Evolutionary conservation across 2,797 vertebrate genomes (phyloP).

Genomic region (Nyctibius grandis): DNA sequence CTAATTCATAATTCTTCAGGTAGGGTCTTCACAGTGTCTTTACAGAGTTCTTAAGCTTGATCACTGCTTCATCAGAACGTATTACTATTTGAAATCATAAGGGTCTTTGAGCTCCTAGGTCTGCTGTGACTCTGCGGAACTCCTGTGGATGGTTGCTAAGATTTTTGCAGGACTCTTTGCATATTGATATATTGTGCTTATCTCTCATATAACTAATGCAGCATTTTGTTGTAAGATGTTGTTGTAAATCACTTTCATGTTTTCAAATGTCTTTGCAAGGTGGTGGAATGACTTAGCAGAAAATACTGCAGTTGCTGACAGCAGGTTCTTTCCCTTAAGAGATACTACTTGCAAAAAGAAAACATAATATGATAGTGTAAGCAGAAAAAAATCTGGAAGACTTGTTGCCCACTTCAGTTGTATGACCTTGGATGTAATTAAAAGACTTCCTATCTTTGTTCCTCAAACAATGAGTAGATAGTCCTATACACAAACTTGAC

Average conservation of each 20-base stretch:
- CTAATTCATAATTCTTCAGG: not conserved
- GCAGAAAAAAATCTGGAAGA: constrained; percentile 37
- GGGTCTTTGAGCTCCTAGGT: not conserved
- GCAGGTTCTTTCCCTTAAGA: not conserved
- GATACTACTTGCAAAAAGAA: constrained; percentile 32
- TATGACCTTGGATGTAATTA: constrained; percentile 16
- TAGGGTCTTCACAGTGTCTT: not conserved
- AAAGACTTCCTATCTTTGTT: not conserved
- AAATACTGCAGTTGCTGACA: constrained; percentile 41
- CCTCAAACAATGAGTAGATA: not conserved
- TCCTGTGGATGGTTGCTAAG: not conserved
- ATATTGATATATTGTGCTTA: not conserved
- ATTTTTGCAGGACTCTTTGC: constrained; percentile 4
- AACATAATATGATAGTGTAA: not conserved
- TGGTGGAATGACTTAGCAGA: constrained; percentile 53
- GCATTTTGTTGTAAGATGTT: constrained; percentile 18
- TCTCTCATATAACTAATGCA: not conserved
- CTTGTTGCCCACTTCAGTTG: not conserved
- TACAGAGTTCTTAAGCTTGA: not conserved
- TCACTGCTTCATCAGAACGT: not conserved
- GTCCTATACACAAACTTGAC: not conserved
- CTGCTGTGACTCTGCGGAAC: not conserved
- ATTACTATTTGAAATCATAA: not conserved
- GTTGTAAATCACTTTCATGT: constrained; percentile 43
- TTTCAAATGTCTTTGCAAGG: constrained; percentile 40